Evolutionary conservation across 2,113 vertebrate species (phyloP).

Genomic region (Orientallactaga bullata): DNA sequence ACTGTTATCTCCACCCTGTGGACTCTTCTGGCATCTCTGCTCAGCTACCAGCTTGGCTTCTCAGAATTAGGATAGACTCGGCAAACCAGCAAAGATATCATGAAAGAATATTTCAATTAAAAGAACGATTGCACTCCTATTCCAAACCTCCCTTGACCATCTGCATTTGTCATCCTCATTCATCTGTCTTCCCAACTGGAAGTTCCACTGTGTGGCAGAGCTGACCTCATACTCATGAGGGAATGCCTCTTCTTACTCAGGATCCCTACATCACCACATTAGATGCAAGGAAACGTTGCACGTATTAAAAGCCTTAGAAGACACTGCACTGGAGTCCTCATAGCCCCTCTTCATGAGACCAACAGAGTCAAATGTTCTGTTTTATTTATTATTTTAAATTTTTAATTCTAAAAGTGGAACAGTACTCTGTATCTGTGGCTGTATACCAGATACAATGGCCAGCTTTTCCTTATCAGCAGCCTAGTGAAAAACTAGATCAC

Average conservation of each 20-base stretch:
- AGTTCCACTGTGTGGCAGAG: background rate
- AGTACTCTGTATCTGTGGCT: background rate
- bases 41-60: background rate
- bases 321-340: background rate
- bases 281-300: background rate
- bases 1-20: rapidly evolving
- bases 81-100: background rate
- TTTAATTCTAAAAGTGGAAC: background rate
- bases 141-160: background rate
- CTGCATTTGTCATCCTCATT: background rate
- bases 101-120: background rate
- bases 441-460: background rate
- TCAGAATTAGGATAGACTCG: background rate
- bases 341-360: background rate
- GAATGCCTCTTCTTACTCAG: background rate
- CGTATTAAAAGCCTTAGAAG: background rate
- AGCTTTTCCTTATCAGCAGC: background rate
- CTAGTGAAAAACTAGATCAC: background rate
- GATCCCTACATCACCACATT: background rate
- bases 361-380: background rate
- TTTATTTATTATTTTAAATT: no score
- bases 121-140: background rate
- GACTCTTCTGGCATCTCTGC: background rate
- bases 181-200: background rate
- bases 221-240: background rate